Conservation (phyloP, 1,140 invertebrate species). For the Aphidius gifuensis region DNA sequence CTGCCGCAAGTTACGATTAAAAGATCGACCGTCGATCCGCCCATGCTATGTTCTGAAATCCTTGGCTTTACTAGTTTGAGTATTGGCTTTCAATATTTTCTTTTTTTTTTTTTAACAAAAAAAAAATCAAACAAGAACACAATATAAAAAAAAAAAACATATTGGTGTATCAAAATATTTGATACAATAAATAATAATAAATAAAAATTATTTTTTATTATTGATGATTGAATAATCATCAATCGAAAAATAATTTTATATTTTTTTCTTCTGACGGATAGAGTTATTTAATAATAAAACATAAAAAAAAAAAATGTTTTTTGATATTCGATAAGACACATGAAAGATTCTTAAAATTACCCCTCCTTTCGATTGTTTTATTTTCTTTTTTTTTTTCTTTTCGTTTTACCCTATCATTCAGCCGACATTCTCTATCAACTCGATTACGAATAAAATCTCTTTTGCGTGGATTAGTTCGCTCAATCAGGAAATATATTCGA, state of each 20-base stretch:
- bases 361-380: background rate
- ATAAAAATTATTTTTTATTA: background rate
- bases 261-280: too few relatives aligned
- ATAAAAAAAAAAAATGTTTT: too few relatives aligned
- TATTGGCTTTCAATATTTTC: slow-evolving; percentile 18
- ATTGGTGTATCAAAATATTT: background rate
- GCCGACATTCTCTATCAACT: slow-evolving; percentile 19
- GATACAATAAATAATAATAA: background rate
- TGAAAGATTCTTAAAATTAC: background rate
- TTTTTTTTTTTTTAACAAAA: background rate
- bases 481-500: slow-evolving; percentile 50
- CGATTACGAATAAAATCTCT: slow-evolving; percentile 47
- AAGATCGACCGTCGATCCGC: slow-evolving; percentile 38
- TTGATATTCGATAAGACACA: slow-evolving; percentile 20
- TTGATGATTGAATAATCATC: background rate
- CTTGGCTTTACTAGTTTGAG: slow-evolving; percentile 22
- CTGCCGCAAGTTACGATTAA: slow-evolving; percentile 45
- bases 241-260: slow-evolving; percentile 2
- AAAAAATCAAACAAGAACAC: background rate
- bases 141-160: background rate
- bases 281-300: too few relatives aligned
- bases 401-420: too few relatives aligned
- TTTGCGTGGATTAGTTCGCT: slow-evolving; percentile 51
- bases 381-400: too few relatives aligned
- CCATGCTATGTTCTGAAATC: slow-evolving; percentile 42